Conservation (phyloP, 1,140 invertebrate genomes). For the Caenorhabditis elegans region WBcel235 BX284606.5:15425501-15426000, state of each 20-base stretch:
- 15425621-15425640: conserved; percentile 11
- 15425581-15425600: neutral
- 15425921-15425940: conserved; percentile 53
- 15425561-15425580: conserved; percentile 40
- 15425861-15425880: neutral
- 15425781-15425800: neutral
- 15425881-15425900: too few species aligned
- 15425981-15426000: conserved; percentile 62
- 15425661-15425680: neutral
- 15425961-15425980: conserved; percentile 67
- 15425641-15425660: neutral
- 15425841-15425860: neutral
- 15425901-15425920: conserved; percentile 42
- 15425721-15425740: neutral
- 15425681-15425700: conserved; percentile 6
- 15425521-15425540: conserved; percentile 56
- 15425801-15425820: conserved; percentile 30
- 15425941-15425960: conserved; percentile 54
- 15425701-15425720: neutral
- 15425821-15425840: neutral
- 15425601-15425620: conserved; percentile 20
- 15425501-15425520: conserved; percentile 49
- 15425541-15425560: conserved; percentile 55
- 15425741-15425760: neutral
- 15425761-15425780: too few species aligned